Evolutionary conservation across 1,140 invertebrate species (phyloP), one percentile per base, ranked within the genome.

Genomic region (Drosophila paulistorum): DNA sequence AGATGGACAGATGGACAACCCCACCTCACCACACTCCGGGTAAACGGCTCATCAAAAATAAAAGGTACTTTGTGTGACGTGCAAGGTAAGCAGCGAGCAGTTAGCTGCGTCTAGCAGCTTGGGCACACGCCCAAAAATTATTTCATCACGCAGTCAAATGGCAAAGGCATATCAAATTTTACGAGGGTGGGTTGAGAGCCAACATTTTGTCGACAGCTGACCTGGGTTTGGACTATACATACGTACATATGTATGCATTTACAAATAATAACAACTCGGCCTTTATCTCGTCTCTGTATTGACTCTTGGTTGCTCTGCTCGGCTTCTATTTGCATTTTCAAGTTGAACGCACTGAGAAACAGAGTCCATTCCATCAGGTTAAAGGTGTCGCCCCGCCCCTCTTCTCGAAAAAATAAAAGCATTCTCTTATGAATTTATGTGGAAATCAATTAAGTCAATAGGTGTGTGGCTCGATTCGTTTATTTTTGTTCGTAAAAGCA

Each of bases 371-470:
- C 35, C 30, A 35, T 59, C 71, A 74, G 79, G 79, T 87, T 71
- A 87, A 79, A 86, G 82, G 79, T 87, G 72, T 71, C 57, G 54
- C 79, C 55, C 41, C 55, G 35, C 48, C 74, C 63, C 57, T 63
- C 63, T 13, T 71, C 60, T 55, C 66, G 37, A 37, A 23, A 51
- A 74, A 35, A 23, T 35, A 57, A n/a, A 55, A 41, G 23, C 62
- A 58, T 41, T 51, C 45, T 51, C 17, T 70, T 51, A 67, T 65
- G 71, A 86, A 81, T 79, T 69, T 72, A 71, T 86, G 60, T 81
- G 71, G 70, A 59, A 82, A 86, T 87, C 82, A 86, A 86, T 86
- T 74, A 82, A 82, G 79, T 79, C 74, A 82, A 82, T 82, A 82
- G 79, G 79, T 82, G 79, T 81, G 79, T 73, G 78, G 35, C 67